phyloP scores from a whole-genome alignment of 1,140 invertebrate species.

The Eulimnadia texana region DNA sequence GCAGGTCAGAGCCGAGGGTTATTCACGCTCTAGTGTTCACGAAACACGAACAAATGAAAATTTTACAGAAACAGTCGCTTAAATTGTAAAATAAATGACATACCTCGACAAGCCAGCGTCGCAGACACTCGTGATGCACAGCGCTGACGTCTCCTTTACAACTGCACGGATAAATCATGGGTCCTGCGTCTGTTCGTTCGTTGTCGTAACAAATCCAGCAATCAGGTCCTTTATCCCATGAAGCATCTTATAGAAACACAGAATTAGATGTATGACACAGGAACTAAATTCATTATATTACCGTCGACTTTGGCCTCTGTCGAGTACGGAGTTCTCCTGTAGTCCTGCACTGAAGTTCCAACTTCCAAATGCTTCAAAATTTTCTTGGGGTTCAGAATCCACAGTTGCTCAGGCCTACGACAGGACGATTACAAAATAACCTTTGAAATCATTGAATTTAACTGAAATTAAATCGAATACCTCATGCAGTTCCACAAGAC shows the following conservation, averaged over 20 bases:
- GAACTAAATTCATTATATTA: background rate
- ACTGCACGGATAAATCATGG: constrained; percentile 73
- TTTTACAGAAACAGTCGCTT: constrained; percentile 5
- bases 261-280: background rate
- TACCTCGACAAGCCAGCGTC: constrained; percentile 64
- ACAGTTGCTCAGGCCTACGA: constrained; percentile 68
- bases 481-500: constrained; percentile 88
- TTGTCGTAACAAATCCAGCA: constrained; percentile 91
- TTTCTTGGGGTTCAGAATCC: constrained; percentile 82
- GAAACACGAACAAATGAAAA: background rate
- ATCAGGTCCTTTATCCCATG: constrained; percentile 33
- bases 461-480: constrained; percentile 24
- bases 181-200: constrained; percentile 53
- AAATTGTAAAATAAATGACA: too few species aligned
- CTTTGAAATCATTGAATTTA: background rate
- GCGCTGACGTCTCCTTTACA: constrained; percentile 79
- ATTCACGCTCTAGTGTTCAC: constrained; percentile 38
- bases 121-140: constrained; percentile 84
- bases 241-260: background rate
- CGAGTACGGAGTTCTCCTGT: background rate
- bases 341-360: constrained; percentile 19
- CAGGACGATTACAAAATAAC: too few species aligned
- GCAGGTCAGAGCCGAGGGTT: constrained; percentile 51
- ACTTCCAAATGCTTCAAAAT: constrained; percentile 49
- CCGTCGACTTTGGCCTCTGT: background rate